Base-by-base conservation (phyloP, 1,140 invertebrate genomes). In the Pseudomyrmex flavicornis region DNA sequence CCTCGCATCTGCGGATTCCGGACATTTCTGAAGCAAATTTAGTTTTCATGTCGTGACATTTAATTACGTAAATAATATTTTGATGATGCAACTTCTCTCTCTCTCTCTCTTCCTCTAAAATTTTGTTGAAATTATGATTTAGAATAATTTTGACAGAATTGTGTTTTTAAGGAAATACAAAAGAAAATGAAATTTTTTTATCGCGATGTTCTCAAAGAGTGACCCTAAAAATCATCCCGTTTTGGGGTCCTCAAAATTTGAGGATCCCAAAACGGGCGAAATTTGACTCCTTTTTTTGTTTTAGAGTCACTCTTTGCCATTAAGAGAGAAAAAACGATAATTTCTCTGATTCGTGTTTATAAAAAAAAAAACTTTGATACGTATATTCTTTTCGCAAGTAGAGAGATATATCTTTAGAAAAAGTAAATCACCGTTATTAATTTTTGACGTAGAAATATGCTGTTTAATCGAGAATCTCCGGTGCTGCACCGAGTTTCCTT, bases 391-490 rank as follows among this genome's bases (percentile, higher is more conserved):
- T 59, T n/a, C 15, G 17, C 13, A 3, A 35, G 2, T n/a, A 63
- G 12, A 35, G 7, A 35, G 7, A 35, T 0, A 35, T 75, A 35
- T 50, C 5, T 35, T 26, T 26, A 12, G 13, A 9, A 54, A 48
- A 68, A 44, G 13, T 50, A 26, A 26, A 17, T 35, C 35, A 35
- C 35, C 35, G 35, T 58, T 69, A 56, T 48, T 77, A 69, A 79
- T 17, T 15, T 20, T 22, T 69, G 20, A 58, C 10, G 35, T 12
- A 26, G 7, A 79, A 58, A 15, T 58, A 13, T 52, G 5, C 13
- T 63, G 46, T 48, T 79, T 79, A 69, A 46, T 79, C 22, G 63
- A n/a, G 52, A 69, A 79, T 79, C 50, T 56, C 52, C 63, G 52
- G 52, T 48, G 58, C 35, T 54, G n/a, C n/a, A 68, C 4, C 26